Evolutionary conservation across 2,113 vertebrate genomes (phyloP).

Genomic region (Tachysurus fulvidraco): DNA sequence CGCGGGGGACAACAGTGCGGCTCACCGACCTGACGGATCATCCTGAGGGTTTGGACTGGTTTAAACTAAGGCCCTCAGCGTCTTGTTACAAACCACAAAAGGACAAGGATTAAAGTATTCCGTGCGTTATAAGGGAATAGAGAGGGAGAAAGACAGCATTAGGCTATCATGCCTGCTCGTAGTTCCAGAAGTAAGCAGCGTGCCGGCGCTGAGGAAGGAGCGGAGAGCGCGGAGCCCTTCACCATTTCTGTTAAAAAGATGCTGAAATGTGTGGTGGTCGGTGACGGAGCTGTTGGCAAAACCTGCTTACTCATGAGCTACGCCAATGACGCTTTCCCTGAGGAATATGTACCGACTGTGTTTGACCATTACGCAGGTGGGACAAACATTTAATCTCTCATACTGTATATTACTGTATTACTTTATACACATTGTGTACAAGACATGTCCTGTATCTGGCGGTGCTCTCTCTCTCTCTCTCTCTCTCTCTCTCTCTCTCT

Average conservation of each 20-base stretch:
- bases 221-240: constrained; percentile 9
- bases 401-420: constrained; percentile 34
- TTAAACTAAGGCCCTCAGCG: not conserved
- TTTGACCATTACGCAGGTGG: constrained; percentile 98
- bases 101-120: not conserved
- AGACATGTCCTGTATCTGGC: not conserved
- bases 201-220: constrained; percentile 34
- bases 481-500: not conserved
- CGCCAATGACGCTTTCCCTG: constrained; percentile 96
- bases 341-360: constrained; percentile 96
- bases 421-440: constrained; percentile 48
- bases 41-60: constrained; percentile 10
- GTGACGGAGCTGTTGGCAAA: constrained; percentile 95
- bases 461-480: not conserved
- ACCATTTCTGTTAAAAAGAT: constrained; percentile 64
- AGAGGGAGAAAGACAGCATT: not conserved
- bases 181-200: constrained; percentile 37
- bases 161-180: constrained; percentile 50
- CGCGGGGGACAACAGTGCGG: not conserved
- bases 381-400: constrained; percentile 45
- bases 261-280: constrained; percentile 97
- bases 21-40: constrained; percentile 25
- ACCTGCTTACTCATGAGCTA: constrained; percentile 98
- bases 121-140: not conserved
- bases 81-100: not conserved